phyloP scores from a whole-genome alignment of 2,113 vertebrate genomes.

The Engraulis encrasicolus region DNA sequence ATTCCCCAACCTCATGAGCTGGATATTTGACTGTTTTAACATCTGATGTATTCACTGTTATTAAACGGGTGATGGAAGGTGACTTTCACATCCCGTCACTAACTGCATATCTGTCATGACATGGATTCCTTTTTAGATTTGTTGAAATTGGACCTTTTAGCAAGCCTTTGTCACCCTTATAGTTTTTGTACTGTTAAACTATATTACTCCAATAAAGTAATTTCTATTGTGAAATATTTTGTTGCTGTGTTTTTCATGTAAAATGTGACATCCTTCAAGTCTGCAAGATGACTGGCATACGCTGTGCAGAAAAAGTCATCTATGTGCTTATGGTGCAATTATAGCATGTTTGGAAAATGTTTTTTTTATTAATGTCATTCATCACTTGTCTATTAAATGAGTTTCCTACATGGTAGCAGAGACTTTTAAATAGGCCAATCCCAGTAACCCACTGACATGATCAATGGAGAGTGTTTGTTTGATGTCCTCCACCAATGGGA shows the following conservation, averaged over 20 bases:
- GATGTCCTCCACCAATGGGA: neutral
- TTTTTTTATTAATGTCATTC: too few species aligned
- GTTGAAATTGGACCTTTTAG: constrained; percentile 12
- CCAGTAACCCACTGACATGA: neutral
- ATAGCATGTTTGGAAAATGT: too few species aligned
- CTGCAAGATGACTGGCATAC: too few species aligned
- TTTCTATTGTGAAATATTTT: neutral
- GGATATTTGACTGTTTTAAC: constrained; percentile 5
- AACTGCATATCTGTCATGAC: neutral
- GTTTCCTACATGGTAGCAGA: neutral
- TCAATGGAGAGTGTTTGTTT: neutral
- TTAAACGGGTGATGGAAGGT: neutral
- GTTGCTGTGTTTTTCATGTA: neutral
- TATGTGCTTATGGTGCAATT: too few species aligned
- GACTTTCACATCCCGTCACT: neutral
- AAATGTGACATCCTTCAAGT: neutral
- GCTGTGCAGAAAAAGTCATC: too few species aligned
- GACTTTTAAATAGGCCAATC: neutral
- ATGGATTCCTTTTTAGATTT: constrained; percentile 16
- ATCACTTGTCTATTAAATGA: too few species aligned
- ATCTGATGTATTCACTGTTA: constrained; percentile 12
- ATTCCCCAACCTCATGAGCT: neutral
- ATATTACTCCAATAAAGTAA: constrained; percentile 20
- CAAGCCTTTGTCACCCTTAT: constrained; percentile 11
- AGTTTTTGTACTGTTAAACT: constrained; percentile 19